Evolutionary conservation across 2,888 invertebrate species (phyloP).

Genomic region (Scaptomyza reducta): DNA sequence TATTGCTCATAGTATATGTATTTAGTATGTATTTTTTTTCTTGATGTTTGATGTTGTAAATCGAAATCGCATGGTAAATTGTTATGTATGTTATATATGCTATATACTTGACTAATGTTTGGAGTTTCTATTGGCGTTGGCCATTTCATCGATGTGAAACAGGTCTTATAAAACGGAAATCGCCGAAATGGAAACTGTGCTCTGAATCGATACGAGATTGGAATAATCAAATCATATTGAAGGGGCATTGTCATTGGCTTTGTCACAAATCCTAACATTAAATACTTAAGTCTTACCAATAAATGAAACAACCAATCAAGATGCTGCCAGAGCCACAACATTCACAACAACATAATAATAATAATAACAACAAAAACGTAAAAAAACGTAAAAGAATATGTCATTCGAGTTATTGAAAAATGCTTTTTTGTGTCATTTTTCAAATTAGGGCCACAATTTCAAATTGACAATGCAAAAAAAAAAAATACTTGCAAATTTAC

Average conservation of each 20-base stretch:
- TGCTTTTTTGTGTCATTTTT: slow-evolving; percentile 32
- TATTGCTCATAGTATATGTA: neutral
- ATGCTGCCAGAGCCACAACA: slow-evolving; percentile 28
- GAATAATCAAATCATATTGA: slow-evolving; percentile 23
- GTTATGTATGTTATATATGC: neutral
- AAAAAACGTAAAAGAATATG: too few species aligned
- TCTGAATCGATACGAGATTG: slow-evolving; percentile 81
- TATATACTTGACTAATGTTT: slow-evolving; percentile 33
- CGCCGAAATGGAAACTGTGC: slow-evolving; percentile 96
- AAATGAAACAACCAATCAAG: slow-evolving; percentile 36
- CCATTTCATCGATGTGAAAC: neutral
- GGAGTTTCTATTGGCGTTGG: slow-evolving; percentile 13
- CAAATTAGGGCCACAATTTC: slow-evolving; percentile 27
- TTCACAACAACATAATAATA: slow-evolving; percentile 12
- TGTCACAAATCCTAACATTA: slow-evolving; percentile 27
- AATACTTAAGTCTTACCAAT: slow-evolving; percentile 41
- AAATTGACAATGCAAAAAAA: slow-evolving; percentile 19
- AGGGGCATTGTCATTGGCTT: slow-evolving; percentile 8
- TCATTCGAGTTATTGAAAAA: slow-evolving; percentile 33
- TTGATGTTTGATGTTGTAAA: neutral
- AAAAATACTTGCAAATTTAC: slow-evolving; percentile 36
- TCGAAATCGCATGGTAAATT: slow-evolving; percentile 29
- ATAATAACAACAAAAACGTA: slow-evolving; percentile 15
- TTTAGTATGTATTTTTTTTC: neutral
- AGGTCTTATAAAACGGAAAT: slow-evolving; percentile 88